Percentiles rank a stretch among this genome's conserved stretches.
Conservation (phyloP, 2,888 invertebrate species). For the Steinernema carpocapsae region DNA sequence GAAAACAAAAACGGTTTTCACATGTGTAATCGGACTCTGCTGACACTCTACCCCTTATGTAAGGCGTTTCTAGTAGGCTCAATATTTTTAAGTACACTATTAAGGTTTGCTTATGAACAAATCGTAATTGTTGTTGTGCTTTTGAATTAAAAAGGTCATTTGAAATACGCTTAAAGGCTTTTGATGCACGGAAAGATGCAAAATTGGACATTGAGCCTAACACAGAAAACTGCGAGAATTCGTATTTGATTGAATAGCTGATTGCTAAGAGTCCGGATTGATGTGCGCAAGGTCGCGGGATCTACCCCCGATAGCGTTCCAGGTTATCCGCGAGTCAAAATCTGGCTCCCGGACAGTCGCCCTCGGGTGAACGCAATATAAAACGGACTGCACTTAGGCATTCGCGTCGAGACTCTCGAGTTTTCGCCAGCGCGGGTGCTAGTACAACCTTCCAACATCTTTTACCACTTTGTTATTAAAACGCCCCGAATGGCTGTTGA, state of each 20-base stretch:
- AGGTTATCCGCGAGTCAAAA: neutral
- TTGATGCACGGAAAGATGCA: too few species aligned
- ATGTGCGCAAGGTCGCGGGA: neutral
- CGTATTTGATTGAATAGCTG: neutral
- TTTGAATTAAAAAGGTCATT: too few species aligned
- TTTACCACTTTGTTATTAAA: neutral
- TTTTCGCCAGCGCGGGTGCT: slow-evolving; percentile 14
- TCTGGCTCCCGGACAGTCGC: neutral
- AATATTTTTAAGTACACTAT: too few species aligned
- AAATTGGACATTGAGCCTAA: too few species aligned
- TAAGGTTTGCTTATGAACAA: too few species aligned
- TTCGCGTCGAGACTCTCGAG: neutral
- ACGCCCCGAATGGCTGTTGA: neutral
- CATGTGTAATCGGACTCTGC: too few species aligned
- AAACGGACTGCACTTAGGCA: slow-evolving; percentile 32
- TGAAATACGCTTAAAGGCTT: too few species aligned
- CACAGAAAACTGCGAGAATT: too few species aligned
- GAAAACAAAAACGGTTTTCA: too few species aligned
- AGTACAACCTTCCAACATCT: slow-evolving; percentile 30
- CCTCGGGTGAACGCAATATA: slow-evolving; percentile 9
- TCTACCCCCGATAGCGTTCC: slow-evolving; percentile 5
- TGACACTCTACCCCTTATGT: too few species aligned
- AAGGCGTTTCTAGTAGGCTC: too few species aligned
- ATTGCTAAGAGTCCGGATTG: neutral
- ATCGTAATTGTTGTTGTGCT: too few species aligned